A percentile compares a stretch with the other conserved stretches of the same genome.
Conservation (phyloP, 2,888 invertebrate species). For the Dusona sp. region DNA sequence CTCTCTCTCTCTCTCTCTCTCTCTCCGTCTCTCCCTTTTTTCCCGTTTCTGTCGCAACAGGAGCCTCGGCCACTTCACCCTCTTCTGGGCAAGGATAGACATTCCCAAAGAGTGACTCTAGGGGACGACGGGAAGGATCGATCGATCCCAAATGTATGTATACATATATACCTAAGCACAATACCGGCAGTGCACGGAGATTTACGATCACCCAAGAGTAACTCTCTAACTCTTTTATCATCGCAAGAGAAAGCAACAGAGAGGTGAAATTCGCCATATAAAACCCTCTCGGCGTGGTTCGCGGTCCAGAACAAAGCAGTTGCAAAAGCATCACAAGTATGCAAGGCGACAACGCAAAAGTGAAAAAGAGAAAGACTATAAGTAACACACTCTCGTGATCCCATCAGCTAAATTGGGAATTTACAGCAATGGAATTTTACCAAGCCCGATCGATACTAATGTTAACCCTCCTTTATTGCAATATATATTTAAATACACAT, state of each 20-base stretch:
- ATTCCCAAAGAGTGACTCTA: conserved; percentile 43
- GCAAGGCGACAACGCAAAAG: background rate
- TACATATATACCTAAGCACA: conserved; percentile 8
- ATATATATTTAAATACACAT: background rate
- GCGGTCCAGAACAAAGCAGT: conserved; percentile 39
- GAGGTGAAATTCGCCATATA: conserved; percentile 31
- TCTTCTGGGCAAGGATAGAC: conserved; percentile 45
- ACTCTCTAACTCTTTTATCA: conserved; percentile 42
- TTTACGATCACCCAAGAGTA: conserved; percentile 59
- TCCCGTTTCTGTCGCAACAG: background rate
- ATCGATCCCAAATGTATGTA: conserved; percentile 41
- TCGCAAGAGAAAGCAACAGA: conserved; percentile 23
- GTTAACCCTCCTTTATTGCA: conserved; percentile 31
- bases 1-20: background rate
- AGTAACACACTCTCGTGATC: conserved; percentile 31
- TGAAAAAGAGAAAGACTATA: background rate
- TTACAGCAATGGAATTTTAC: conserved; percentile 44
- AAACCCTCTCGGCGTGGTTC: conserved; percentile 57
- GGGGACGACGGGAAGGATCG: conserved; percentile 51
- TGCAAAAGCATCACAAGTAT: conserved; percentile 4
- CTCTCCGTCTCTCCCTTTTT: background rate
- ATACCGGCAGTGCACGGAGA: conserved; percentile 47
- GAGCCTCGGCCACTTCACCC: conserved; percentile 20
- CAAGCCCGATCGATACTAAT: conserved; percentile 40
- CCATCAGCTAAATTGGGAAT: conserved; percentile 62